Percentiles rank a stretch among this genome's conserved stretches.
phyloP scores from a whole-genome alignment of 2,797 vertebrate genomes.

The Sarcoramphus papa region DNA sequence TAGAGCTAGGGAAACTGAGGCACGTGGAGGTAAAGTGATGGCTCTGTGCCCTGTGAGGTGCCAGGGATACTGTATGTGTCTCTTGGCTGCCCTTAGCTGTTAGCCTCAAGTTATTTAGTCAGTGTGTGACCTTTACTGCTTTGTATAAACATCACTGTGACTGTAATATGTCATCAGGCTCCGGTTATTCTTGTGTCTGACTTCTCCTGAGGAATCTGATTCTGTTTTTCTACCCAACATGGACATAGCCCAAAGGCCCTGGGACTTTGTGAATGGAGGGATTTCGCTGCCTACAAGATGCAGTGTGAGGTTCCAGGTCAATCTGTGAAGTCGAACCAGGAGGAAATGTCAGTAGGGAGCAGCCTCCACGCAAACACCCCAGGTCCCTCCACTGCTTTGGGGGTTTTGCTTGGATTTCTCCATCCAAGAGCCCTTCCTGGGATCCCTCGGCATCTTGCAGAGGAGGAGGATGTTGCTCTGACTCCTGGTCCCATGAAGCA shows the following conservation, averaged over 20 bases:
- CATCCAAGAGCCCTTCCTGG: neutral
- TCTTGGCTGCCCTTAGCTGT: conserved; percentile 3
- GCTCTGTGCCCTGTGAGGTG: neutral
- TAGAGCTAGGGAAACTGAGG: neutral
- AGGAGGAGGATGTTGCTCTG: neutral
- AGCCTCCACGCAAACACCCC: neutral
- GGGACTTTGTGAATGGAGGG: neutral
- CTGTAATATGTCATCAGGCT: neutral
- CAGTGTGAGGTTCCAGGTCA: neutral
- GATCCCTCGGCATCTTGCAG: neutral
- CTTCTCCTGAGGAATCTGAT: neutral
- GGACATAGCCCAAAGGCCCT: neutral
- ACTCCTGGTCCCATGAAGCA: neutral
- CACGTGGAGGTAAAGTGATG: neutral
- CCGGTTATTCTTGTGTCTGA: neutral
- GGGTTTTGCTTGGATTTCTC: neutral
- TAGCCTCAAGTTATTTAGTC: neutral
- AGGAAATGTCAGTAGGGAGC: neutral
- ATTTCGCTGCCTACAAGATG: neutral
- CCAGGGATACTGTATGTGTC: neutral
- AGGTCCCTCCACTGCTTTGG: neutral
- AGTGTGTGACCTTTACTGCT: neutral
- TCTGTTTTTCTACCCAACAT: neutral
- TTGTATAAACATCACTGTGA: neutral
- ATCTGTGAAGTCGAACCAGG: neutral